A percentile compares a stretch with the other conserved stretches of the same genome.
These are phyloP conservation scores for Drosophila mettleri DNA, from an alignment of 2,888 invertebrate species.

Conservation along the genomic window DNA sequence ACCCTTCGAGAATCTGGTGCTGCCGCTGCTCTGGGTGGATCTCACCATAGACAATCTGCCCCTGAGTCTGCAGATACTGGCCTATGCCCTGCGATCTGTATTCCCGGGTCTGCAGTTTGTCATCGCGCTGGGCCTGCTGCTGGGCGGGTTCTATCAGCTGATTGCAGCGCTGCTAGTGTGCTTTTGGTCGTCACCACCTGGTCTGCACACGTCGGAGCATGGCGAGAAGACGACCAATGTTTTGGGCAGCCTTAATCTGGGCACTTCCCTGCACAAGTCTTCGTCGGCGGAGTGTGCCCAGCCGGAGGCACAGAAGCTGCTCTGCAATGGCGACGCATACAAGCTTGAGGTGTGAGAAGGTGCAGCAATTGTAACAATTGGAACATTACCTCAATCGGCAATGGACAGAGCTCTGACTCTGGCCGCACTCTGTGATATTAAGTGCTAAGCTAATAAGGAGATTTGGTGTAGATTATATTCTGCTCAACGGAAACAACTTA, in stretches of 20 bases:
- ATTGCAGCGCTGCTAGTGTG: slow-evolving; percentile 78
- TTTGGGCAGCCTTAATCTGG: slow-evolving; percentile 34
- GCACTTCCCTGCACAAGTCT: slow-evolving; percentile 41
- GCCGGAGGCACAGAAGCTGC: slow-evolving; percentile 57
- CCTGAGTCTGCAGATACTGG: slow-evolving; percentile 84
- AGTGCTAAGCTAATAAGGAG: slow-evolving; percentile 46
- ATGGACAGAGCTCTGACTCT: slow-evolving; percentile 10
- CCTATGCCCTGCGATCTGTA: slow-evolving; percentile 86
- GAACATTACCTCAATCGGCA: slow-evolving; percentile 29
- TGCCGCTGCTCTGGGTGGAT: slow-evolving; percentile 91
- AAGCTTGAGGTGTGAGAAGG: slow-evolving; percentile 36
- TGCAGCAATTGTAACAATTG: not conserved
- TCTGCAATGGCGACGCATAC: slow-evolving; percentile 23
- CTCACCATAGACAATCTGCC: slow-evolving; percentile 86
- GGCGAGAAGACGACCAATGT: slow-evolving; percentile 39
- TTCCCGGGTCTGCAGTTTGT: slow-evolving; percentile 86
- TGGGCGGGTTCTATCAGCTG: slow-evolving; percentile 85
- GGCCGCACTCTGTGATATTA: slow-evolving; percentile 64
- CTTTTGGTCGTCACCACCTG: slow-evolving; percentile 69
- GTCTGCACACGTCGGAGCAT: slow-evolving; percentile 33
- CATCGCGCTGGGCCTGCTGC: slow-evolving; percentile 85
- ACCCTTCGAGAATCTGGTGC: slow-evolving; percentile 87
- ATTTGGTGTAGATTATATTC: slow-evolving; percentile 69
- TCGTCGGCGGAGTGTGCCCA: slow-evolving; percentile 19
- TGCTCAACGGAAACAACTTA: slow-evolving; percentile 75